phyloP scores from a whole-genome alignment of 2,888 invertebrate species.

The Loripinus fragilis region DNA sequence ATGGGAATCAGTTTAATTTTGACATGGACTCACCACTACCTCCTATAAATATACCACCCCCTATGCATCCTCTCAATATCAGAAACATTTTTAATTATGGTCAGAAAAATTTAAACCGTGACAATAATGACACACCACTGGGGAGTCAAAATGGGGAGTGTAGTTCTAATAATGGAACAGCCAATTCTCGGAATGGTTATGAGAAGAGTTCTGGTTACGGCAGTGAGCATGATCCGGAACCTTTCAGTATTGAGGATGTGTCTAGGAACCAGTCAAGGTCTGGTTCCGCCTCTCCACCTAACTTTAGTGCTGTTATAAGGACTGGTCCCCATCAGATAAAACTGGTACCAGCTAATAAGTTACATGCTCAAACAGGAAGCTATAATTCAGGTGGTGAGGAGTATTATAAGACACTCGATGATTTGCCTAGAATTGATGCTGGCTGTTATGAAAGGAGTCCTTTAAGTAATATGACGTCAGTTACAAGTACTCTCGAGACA shows the following conservation, averaged over 20 bases:
- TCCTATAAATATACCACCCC: conserved; percentile 75
- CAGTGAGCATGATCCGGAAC: conserved; percentile 77
- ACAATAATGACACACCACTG: conserved; percentile 69
- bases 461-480: conserved; percentile 44
- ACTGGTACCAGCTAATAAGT: conserved; percentile 73
- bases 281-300: conserved; percentile 72
- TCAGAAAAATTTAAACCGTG: conserved; percentile 60
- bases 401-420: conserved; percentile 73
- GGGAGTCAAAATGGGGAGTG: conserved; percentile 71
- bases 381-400: conserved; percentile 61
- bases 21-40: conserved; percentile 65
- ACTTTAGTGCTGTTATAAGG: conserved; percentile 78
- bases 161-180: conserved; percentile 72
- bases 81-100: conserved; percentile 73
- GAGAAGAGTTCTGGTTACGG: conserved; percentile 80
- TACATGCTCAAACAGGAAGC: conserved; percentile 51
- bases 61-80: conserved; percentile 76
- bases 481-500: conserved; percentile 53
- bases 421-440: conserved; percentile 75
- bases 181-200: conserved; percentile 71
- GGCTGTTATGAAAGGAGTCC: conserved; percentile 75
- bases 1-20: conserved; percentile 50
- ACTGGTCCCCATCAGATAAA: conserved; percentile 79
- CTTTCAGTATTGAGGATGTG: conserved; percentile 73
- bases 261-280: conserved; percentile 68